Evolutionary conservation across 2,797 vertebrate genomes (phyloP).

Genomic region (Champsocephalus gunnari): DNA sequence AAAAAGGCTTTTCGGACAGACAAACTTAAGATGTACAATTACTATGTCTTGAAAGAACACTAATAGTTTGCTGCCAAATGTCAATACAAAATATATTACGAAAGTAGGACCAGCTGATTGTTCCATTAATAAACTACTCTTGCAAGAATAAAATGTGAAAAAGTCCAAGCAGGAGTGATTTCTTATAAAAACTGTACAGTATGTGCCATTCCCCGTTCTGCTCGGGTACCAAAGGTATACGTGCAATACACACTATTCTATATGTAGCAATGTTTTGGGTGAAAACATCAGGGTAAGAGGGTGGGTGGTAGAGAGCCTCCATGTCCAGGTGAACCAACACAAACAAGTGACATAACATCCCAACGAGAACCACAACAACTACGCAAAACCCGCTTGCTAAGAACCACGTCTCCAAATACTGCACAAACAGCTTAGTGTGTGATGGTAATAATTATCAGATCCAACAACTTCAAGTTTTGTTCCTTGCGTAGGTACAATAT

Average conservation of each 20-base stretch:
- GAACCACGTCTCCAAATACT: not conserved
- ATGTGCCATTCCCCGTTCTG: not conserved
- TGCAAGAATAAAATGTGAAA: slow-evolving; percentile 22
- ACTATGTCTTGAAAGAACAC: too few relatives aligned
- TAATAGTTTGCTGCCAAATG: too few relatives aligned
- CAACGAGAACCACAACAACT: slow-evolving; percentile 22
- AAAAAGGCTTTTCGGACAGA: too few relatives aligned
- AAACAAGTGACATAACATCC: slow-evolving; percentile 50
- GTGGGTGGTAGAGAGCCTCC: slow-evolving; percentile 4
- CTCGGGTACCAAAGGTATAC: too few relatives aligned
- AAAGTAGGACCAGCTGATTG: not conserved
- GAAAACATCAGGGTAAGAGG: slow-evolving; percentile 29
- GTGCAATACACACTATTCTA: slow-evolving; percentile 3
- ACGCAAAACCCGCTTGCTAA: slow-evolving; percentile 10
- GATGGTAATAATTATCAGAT: slow-evolving; percentile 11
- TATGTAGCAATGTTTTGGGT: slow-evolving; percentile 33
- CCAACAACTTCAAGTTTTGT: too few relatives aligned
- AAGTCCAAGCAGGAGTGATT: not conserved
- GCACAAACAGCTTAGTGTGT: slow-evolving; percentile 44
- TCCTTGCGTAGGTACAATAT: too few relatives aligned
- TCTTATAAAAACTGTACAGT: not conserved
- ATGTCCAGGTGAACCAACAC: slow-evolving; percentile 18
- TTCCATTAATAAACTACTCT: not conserved
- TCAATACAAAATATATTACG: too few relatives aligned
- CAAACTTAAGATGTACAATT: too few relatives aligned